A percentile compares a stretch with the other conserved stretches of the same genome.
These are phyloP conservation scores for Gambusia yucatana DNA, from an alignment of 2,797 vertebrate genomes.

Conservation along the genomic window DNA sequence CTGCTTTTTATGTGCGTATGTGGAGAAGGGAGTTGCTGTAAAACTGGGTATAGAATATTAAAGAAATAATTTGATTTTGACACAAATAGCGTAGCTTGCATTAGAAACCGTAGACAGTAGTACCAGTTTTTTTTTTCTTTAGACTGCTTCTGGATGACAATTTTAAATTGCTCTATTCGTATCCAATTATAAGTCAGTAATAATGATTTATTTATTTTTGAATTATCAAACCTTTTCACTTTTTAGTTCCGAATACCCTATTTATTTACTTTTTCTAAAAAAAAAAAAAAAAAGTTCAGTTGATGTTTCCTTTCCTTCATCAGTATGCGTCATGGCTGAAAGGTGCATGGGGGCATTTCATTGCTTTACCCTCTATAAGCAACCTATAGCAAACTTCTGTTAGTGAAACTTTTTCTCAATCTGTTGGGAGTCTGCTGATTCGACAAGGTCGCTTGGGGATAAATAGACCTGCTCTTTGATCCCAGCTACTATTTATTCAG, in stretches of 20 bases:
- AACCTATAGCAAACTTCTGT: conserved; percentile 19
- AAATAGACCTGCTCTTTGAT: conserved; percentile 55
- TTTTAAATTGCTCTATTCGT: not conserved
- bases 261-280: not conserved
- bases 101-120: not conserved
- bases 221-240: not conserved
- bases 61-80: not conserved
- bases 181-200: not conserved
- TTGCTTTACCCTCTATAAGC: conserved; percentile 12
- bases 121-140: not conserved
- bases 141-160: not conserved
- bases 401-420: conserved; percentile 34
- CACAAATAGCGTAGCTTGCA: not conserved
- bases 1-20: not conserved
- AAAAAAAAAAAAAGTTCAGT: not conserved
- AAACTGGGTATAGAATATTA: not conserved
- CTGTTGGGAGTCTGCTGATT: conserved; percentile 30
- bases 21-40: not conserved
- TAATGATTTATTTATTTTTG: not conserved
- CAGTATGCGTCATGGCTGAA: conserved; percentile 29
- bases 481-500: conserved; percentile 46
- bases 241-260: not conserved
- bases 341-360: not conserved
- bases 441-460: conserved; percentile 27
- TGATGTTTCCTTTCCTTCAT: not conserved